Evolutionary conservation across 2,113 vertebrate genomes (phyloP), one percentile per base, ranked within the genome.

Genomic region (Otolemur garnettii): DNA sequence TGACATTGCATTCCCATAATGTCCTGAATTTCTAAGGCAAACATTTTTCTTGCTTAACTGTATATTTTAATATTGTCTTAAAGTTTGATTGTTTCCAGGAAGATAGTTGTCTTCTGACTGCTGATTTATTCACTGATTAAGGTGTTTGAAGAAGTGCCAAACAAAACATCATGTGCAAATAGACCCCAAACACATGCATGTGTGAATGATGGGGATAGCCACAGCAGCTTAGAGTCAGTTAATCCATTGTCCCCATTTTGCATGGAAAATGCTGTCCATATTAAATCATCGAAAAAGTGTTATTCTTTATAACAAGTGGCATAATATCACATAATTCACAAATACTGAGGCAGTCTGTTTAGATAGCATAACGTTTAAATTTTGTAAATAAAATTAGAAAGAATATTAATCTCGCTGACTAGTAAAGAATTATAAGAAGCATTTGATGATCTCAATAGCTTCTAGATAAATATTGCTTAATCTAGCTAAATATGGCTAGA

Each of bases 61-160:
- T 91, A 59, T 42, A 83, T 72, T 94, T 94, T 68, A 93, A 79
- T 83, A 75, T 93, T 66, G 30, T 83, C 91, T 83, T 95, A 64
- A 92, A 53, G n/a, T 86, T 71, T 96, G 85, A 89, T 87, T 94
- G 15, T 93, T 97, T 96, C 64, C 0, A 0, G 96, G 74, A 96
- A 96, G 78, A 85, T 14, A 22, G 10, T 88, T 93, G 62, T 95
- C 78, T 85, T 71, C 78, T 79, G 45, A 6, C 53, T 75, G 53
- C 83, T 91, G 92, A 86, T 89, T 94, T 94, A 91, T 83, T 95
- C 57, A 71, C 30, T 86, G 78, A 90, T 42, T 84, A 79, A 86
- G n/a, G 50, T 86, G 26, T 96, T 72, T 90, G 88, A 91, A 81
- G 80, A 95, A 78, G 57, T 42, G 57, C 21, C 86, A 30, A 38